Evolutionary conservation across 2,797 vertebrate genomes (phyloP).

Genomic region (Danio jaintianensis): DNA sequence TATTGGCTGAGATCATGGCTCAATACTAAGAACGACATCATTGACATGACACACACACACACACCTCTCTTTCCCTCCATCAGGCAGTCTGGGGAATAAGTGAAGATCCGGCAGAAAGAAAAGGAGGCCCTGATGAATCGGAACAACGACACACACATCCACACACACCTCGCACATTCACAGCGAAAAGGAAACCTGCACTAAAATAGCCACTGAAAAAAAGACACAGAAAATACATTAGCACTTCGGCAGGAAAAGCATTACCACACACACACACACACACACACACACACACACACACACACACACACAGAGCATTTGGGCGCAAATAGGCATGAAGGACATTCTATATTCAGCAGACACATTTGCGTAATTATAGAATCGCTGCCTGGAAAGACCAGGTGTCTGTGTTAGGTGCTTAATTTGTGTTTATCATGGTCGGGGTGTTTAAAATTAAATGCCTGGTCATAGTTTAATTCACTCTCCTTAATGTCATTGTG

Average conservation of each 20-base stretch:
- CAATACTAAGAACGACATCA: constrained; percentile 15
- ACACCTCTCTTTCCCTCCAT: constrained; percentile 5
- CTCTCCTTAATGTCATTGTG: constrained; percentile 40
- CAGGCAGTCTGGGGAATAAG: constrained; percentile 10
- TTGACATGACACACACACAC: neutral
- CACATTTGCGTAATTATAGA: constrained; percentile 50
- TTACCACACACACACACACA: neutral
- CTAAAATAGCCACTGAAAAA: constrained; percentile 46
- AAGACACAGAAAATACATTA: constrained; percentile 49
- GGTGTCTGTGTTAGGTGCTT: constrained; percentile 16
- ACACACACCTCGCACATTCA: constrained; percentile 14
- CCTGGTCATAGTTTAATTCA: constrained; percentile 43
- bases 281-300: constrained; percentile 5
- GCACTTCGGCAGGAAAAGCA: constrained; percentile 37
- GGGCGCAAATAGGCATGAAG: constrained; percentile 48
- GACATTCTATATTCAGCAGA: constrained; percentile 45
- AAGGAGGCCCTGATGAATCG: neutral
- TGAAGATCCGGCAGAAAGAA: neutral
- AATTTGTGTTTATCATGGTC: constrained; percentile 42
- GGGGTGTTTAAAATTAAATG: constrained; percentile 37
- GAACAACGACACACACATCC: neutral
- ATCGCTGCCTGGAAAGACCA: constrained; percentile 14
- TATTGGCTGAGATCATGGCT: constrained; percentile 16
- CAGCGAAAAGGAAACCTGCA: constrained; percentile 24
- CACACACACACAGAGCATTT: constrained; percentile 23